Evolutionary conservation across 2,888 invertebrate genomes (phyloP).

Genomic region (Melieria picta): DNA sequence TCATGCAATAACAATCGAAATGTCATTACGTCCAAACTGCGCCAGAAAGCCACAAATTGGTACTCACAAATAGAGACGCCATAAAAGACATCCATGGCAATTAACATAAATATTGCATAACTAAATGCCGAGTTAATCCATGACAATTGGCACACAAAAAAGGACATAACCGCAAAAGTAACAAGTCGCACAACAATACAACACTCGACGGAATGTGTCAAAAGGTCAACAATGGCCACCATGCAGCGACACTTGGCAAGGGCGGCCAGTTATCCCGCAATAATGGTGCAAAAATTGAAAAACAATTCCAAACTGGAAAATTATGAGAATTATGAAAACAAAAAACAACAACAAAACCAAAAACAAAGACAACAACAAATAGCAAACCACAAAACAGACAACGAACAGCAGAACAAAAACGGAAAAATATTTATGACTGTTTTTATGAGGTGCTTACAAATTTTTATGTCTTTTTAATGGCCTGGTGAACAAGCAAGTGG

Average conservation of each 20-base stretch:
- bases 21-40: no score
- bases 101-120: no score
- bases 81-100: no score
- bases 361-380: slow-evolving; percentile 27
- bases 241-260: slow-evolving; percentile 7
- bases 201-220: slow-evolving; percentile 1
- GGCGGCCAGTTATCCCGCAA: slow-evolving; percentile 14
- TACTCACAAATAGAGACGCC: no score
- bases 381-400: slow-evolving; percentile 27
- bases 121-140: no score
- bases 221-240: slow-evolving; percentile 24
- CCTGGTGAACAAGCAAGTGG: slow-evolving; percentile 29
- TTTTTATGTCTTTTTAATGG: slow-evolving; percentile 67
- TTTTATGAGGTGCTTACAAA: slow-evolving; percentile 68
- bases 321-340: slow-evolving; percentile 27
- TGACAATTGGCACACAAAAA: no score
- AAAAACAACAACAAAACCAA: slow-evolving; percentile 33
- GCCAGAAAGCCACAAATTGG: no score
- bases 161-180: background rate
- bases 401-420: slow-evolving; percentile 16
- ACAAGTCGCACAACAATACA: slow-evolving; percentile 14
- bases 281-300: slow-evolving; percentile 31
- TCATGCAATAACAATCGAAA: no score
- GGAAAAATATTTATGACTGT: slow-evolving; percentile 61
- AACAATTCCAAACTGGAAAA: slow-evolving; percentile 24